Evolutionary conservation across 2,888 invertebrate species (phyloP).

Genomic region (Andrena trimmerana): DNA sequence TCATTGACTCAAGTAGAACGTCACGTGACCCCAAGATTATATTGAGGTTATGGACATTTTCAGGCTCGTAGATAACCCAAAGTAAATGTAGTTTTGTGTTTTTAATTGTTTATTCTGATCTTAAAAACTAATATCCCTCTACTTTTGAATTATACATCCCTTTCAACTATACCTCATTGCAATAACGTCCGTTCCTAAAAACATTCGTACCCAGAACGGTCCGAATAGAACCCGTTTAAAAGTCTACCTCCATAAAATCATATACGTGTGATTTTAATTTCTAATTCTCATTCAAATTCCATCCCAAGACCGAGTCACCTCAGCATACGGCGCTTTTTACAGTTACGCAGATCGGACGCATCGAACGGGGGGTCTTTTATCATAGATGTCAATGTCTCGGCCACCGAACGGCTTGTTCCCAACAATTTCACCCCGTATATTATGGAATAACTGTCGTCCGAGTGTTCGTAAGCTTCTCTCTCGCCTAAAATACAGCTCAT

Average conservation of each 20-base stretch:
- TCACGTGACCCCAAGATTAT: too few relatives aligned
- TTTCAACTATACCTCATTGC: neutral
- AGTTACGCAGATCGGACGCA: constrained; percentile 35
- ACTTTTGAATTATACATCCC: too few relatives aligned
- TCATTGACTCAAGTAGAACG: neutral
- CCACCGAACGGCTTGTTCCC: neutral
- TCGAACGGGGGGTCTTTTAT: constrained; percentile 30
- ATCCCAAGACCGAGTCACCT: neutral
- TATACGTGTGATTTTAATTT: constrained; percentile 18
- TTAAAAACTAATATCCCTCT: too few relatives aligned
- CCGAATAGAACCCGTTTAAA: neutral
- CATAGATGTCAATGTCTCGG: constrained; percentile 48
- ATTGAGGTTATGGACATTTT: too few relatives aligned
- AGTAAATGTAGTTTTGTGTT: too few relatives aligned
- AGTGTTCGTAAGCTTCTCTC: neutral
- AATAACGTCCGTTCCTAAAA: neutral
- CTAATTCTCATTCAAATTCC: constrained; percentile 43
- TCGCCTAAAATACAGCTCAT: constrained; percentile 23
- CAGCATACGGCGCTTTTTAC: constrained; percentile 35
- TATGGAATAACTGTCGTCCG: constrained; percentile 37
- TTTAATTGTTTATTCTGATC: too few relatives aligned
- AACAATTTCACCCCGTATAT: constrained; percentile 5
- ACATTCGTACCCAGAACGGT: neutral
- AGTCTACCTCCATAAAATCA: neutral
- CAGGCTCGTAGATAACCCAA: too few relatives aligned